Percentiles rank a stretch among this genome's conserved stretches.
phyloP scores from a whole-genome alignment of 2,113 vertebrate species.

The Pterocles orientalis region DNA sequence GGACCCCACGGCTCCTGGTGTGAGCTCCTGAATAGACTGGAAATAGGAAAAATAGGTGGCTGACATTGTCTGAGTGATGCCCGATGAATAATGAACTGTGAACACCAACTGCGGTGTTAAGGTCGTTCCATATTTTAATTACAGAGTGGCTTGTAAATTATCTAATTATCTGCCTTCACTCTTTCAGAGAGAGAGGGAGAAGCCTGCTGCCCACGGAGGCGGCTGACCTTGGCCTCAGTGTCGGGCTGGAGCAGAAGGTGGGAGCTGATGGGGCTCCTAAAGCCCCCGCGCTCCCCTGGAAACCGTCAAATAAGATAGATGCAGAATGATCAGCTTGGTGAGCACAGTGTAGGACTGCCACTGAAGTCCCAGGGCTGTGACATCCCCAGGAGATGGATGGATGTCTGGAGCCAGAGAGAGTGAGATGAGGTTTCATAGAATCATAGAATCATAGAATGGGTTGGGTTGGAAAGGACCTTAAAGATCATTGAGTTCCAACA shows the following conservation, averaged over 20 bases:
- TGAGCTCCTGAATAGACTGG: not conserved
- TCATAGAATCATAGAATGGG: too few species aligned
- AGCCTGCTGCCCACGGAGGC: not conserved
- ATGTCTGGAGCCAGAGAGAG: not conserved
- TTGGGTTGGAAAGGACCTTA: too few species aligned
- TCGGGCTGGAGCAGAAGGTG: not conserved
- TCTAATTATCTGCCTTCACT: not conserved
- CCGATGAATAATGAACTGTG: not conserved
- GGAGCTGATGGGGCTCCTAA: not conserved
- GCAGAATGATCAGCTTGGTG: fast-evolving
- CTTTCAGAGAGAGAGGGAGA: not conserved
- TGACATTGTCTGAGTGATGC: not conserved
- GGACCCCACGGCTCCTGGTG: not conserved
- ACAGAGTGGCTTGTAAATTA: not conserved
- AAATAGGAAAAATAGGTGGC: not conserved
- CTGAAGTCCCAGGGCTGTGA: too few species aligned
- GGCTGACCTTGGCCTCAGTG: not conserved
- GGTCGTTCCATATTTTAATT: not conserved
- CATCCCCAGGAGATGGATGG: not conserved
- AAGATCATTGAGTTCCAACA: too few species aligned
- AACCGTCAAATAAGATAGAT: too few species aligned
- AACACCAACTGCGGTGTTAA: not conserved
- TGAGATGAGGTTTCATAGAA: fast-evolving
- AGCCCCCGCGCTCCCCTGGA: not conserved
- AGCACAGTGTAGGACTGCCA: not conserved